Conservation (phyloP, 2,797 vertebrate species). For the Muraenolepis orangiensis region DNA sequence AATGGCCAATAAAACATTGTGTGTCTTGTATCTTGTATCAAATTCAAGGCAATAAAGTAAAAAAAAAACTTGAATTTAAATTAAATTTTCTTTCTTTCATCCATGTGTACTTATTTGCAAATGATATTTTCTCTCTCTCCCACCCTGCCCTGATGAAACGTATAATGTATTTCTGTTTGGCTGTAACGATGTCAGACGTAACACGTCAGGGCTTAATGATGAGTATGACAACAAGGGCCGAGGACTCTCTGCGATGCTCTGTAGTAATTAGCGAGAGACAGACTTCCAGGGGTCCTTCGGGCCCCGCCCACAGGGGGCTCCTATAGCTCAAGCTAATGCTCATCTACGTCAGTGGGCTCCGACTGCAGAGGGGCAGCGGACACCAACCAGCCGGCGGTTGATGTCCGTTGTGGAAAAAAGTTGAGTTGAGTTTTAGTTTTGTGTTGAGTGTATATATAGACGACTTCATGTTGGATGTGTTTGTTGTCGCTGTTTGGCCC, state of each 20-base stretch:
- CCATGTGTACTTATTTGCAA: background rate
- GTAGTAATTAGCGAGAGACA: slow-evolving; percentile 30
- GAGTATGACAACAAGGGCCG: slow-evolving; percentile 11
- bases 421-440: too few species aligned
- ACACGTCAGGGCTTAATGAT: background rate
- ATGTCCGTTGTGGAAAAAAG: background rate
- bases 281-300: slow-evolving; percentile 28
- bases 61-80: too few species aligned
- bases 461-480: background rate
- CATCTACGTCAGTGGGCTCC: slow-evolving; percentile 17
- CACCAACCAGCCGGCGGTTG: too few species aligned
- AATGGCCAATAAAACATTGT: too few species aligned
- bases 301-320: slow-evolving; percentile 17
- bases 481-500: background rate
- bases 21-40: too few species aligned
- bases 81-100: too few species aligned
- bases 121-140: background rate
- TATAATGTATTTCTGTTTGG: background rate
- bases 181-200: too few species aligned
- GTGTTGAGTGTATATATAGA: background rate
- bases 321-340: slow-evolving; percentile 20
- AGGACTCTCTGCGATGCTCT: slow-evolving; percentile 27
- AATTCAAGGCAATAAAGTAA: background rate
- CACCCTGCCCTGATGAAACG: background rate
- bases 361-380: slow-evolving; percentile 65